phyloP scores from a whole-genome alignment of 2,888 invertebrate genomes.

The Acronicta leporina region DNA sequence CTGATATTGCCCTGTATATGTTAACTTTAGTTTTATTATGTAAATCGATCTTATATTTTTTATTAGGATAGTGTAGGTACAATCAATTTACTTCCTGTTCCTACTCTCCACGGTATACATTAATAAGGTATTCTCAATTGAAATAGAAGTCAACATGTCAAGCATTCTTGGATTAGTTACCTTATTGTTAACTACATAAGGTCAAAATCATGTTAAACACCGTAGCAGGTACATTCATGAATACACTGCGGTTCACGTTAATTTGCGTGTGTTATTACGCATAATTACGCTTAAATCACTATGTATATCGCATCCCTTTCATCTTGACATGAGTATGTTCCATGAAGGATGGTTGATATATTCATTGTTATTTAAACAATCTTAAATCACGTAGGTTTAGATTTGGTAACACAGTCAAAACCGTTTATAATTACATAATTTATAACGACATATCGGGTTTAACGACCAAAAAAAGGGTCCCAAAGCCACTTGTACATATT shows the following conservation, averaged over 20 bases:
- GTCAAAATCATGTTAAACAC: constrained; percentile 59
- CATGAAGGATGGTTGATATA: constrained; percentile 6
- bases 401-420: no score
- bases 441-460: no score
- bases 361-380: no score
- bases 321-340: constrained; percentile 11
- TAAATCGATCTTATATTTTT: no score
- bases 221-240: constrained; percentile 51
- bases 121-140: constrained; percentile 21
- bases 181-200: constrained; percentile 50
- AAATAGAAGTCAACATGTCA: constrained; percentile 16
- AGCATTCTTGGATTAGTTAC: constrained; percentile 18
- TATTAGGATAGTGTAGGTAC: background rate
- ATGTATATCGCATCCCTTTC: constrained; percentile 13
- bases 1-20: no score
- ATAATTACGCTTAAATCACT: constrained; percentile 38
- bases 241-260: constrained; percentile 39
- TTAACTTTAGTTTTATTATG: no score
- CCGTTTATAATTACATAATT: no score
- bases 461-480: no score
- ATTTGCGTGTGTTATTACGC: constrained; percentile 49
- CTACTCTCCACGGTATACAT: background rate
- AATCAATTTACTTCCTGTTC: constrained; percentile 2
- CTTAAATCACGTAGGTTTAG: no score
- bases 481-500: no score